Base-by-base conservation (phyloP, 1,140 invertebrate species). In the Ylistrum balloti region DNA sequence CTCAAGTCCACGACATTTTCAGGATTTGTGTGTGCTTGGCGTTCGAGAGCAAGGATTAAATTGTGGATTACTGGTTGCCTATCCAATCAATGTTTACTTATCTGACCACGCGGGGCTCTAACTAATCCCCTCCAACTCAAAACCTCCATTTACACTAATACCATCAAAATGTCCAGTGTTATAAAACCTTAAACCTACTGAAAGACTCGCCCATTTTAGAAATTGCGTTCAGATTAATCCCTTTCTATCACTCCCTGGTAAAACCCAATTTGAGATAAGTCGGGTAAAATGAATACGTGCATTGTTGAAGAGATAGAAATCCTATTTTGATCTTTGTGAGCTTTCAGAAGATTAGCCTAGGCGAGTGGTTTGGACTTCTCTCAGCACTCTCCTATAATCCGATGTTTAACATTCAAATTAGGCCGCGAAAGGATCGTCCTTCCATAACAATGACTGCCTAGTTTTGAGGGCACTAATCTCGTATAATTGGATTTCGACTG, bases 321-420 rank as follows among this genome's bases (percentile, higher is more conserved):
- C 92, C 92, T 89, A 91, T 91, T 92, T 92, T 91, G 85, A 89
- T 85, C 45, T 33, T 88, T 87, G 88, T 92, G 88, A 89, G 85
- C 87, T 88, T 88, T 86, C 35, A 41, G 33, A 34, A 87, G 35
- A 56, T 87, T 87, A 38, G n/a, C 38, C 34, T 7, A 33, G 41
- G 33, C 74, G 33, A 87, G 87, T 48, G 34, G 86, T 90, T 87
- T 35, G 41, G 22, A 33, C 86, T 74, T 74, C 87, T 28, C 22
- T 33, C 74, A 87, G 86, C 89, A 90, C 56, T 89, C 33, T 33
- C 56, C 88, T 88, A 85, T 91, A 93, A 91, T 93, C 92, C 90
- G 86, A 90, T 91, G 91, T 93, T 93, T 93, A 91, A 91, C 92
- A 93, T 93, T 93, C 91, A 93, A 93, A 93, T 93, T 91, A 93